A percentile compares a stretch with the other conserved stretches of the same genome.
Conservation (phyloP, 2,797 vertebrate species). For the Pteropus rufus region DNA sequence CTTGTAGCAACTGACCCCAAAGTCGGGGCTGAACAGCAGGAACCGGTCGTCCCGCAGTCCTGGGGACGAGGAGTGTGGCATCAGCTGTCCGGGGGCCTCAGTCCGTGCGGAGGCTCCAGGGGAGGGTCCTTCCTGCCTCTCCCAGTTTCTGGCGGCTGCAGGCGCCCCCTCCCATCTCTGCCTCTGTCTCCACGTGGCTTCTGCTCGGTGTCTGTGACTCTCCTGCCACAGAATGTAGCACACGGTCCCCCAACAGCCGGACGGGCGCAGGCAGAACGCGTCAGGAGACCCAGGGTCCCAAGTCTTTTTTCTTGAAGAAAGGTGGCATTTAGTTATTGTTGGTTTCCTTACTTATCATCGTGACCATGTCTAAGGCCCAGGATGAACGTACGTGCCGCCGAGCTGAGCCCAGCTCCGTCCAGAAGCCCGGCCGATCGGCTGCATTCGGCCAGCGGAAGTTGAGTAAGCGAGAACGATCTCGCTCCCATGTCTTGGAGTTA, state of each 20-base stretch:
- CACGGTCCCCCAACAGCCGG: fast-evolving
- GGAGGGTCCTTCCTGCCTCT: too few species aligned
- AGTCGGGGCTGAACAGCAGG: too few species aligned
- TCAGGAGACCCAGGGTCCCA: fast-evolving
- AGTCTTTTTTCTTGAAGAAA: not conserved
- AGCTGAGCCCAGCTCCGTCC: not conserved
- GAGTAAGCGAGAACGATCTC: not conserved
- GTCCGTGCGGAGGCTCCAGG: too few species aligned
- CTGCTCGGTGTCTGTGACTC: too few species aligned
- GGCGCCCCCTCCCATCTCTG: too few species aligned
- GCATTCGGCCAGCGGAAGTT: fast-evolving
- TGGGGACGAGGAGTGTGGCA: too few species aligned
- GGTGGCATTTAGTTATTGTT: fast-evolving
- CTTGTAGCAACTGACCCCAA: too few species aligned
- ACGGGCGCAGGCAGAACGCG: fast-evolving
- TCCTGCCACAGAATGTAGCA: fast-evolving
- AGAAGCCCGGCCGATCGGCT: too few species aligned
- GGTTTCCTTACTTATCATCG: fast-evolving
- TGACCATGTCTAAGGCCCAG: fast-evolving
- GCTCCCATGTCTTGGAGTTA: fast-evolving
- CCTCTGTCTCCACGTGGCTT: too few species aligned
- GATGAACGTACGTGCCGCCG: fast-evolving
- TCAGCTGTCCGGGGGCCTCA: too few species aligned
- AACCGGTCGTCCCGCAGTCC: too few species aligned
- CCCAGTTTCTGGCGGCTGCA: too few species aligned